Conservation (phyloP, 2,113 vertebrate species). For the Oenanthe melanoleuca region DNA sequence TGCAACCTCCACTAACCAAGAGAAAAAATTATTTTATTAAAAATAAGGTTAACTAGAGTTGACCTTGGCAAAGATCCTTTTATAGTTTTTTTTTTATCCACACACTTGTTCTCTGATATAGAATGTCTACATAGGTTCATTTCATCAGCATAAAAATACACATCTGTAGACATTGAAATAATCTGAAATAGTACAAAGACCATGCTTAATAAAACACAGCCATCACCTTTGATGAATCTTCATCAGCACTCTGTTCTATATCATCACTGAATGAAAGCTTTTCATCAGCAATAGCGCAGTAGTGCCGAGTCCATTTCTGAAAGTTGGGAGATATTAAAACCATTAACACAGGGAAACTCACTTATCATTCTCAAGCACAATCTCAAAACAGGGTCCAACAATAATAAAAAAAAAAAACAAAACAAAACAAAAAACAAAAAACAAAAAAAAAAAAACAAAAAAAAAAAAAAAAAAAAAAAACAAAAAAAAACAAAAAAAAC, state of each 20-base stretch:
- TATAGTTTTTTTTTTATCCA: not conserved
- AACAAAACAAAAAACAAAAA: too few relatives aligned
- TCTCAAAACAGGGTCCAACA: not conserved
- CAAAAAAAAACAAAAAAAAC: too few relatives aligned
- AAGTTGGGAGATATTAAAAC: not conserved
- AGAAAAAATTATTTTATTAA: not conserved
- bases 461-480: not conserved
- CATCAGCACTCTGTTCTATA: slow-evolving; percentile 80
- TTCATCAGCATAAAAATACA: not conserved
- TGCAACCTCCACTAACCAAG: not conserved
- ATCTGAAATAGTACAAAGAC: not conserved
- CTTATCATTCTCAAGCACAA: not conserved
- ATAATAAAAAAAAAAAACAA: not conserved
- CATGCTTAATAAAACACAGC: not conserved
- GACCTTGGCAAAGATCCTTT: not conserved
- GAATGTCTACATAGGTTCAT: not conserved
- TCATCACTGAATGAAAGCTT: slow-evolving; percentile 95
- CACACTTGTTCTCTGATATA: not conserved
- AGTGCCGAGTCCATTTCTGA: slow-evolving; percentile 93
- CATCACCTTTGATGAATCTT: slow-evolving; percentile 74
- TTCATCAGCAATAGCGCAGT: slow-evolving; percentile 89
- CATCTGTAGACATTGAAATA: not conserved
- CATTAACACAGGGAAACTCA: not conserved
- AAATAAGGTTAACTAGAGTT: not conserved
- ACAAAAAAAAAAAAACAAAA: not conserved